Evolutionary conservation across 2,797 vertebrate genomes (phyloP).

Genomic region (Meriones psammophilus): DNA sequence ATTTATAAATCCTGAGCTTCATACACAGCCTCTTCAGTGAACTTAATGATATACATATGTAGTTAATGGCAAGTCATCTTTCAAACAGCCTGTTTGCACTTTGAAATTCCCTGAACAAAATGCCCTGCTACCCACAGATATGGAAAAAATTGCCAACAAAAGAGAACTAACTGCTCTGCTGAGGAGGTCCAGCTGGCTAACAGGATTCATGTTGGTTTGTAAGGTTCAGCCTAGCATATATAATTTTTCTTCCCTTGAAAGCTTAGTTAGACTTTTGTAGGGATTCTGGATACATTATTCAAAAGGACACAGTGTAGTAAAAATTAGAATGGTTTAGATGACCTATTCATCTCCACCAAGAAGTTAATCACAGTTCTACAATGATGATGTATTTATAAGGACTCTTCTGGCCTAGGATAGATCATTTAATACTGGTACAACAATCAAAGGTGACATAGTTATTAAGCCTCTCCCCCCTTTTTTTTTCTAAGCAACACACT

Average conservation of each 20-base stretch:
- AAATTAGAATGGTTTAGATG: background rate
- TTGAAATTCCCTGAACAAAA: slow-evolving; percentile 44
- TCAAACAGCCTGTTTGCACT: slow-evolving; percentile 17
- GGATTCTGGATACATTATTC: background rate
- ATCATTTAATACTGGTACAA: background rate
- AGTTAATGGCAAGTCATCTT: slow-evolving; percentile 36
- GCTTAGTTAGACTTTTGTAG: background rate
- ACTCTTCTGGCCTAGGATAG: background rate
- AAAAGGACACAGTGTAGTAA: background rate
- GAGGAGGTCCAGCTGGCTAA: slow-evolving; percentile 72
- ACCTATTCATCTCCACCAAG: slow-evolving; percentile 33
- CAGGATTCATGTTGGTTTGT: slow-evolving; percentile 71
- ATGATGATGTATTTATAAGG: background rate
- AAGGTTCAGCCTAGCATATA: slow-evolving; percentile 45
- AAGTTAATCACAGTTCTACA: slow-evolving; percentile 22
- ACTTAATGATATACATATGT: slow-evolving; percentile 37
- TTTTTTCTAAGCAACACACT: background rate
- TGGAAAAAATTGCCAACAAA: slow-evolving; percentile 36
- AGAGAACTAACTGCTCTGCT: slow-evolving; percentile 69
- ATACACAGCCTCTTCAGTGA: background rate
- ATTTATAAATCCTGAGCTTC: background rate
- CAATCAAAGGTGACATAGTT: background rate
- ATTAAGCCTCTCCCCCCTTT: background rate
- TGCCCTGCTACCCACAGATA: slow-evolving; percentile 38
- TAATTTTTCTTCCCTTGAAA: slow-evolving; percentile 68